Percentiles rank a stretch among this genome's conserved stretches.
Evolutionary conservation across 2,113 vertebrate species (phyloP).

Genomic region (Hemichromis elongatus): DNA sequence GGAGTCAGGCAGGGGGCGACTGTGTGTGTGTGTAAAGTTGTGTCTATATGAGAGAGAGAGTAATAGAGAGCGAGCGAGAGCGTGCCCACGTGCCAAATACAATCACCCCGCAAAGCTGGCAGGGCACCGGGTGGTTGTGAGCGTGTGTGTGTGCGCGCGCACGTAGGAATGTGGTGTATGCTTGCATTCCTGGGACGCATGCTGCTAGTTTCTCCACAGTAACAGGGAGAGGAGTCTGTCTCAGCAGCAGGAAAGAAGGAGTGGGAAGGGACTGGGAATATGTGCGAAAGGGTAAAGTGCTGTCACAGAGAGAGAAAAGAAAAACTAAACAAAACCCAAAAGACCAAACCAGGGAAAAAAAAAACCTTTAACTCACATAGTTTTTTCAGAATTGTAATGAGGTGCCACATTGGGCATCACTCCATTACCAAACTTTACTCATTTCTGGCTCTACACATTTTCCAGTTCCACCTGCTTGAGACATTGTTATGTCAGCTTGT

Average conservation of each 20-base stretch:
- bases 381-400: not conserved
- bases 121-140: slow-evolving; percentile 43
- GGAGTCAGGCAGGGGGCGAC: slow-evolving; percentile 59
- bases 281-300: not conserved
- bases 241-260: not conserved
- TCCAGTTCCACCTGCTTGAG: too few relatives aligned
- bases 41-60: not conserved
- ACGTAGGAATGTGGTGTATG: slow-evolving; percentile 42
- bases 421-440: not conserved
- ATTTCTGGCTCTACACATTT: not conserved
- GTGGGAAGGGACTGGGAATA: not conserved
- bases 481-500: not conserved
- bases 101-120: slow-evolving; percentile 68
- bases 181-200: slow-evolving; percentile 59
- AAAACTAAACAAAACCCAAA: not conserved
- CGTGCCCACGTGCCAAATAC: slow-evolving; percentile 74
- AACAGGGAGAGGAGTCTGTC: slow-evolving; percentile 26
- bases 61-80: not conserved
- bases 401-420: not conserved
- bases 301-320: not conserved
- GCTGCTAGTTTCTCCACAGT: slow-evolving; percentile 47
- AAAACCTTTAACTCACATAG: not conserved
- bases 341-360: not conserved
- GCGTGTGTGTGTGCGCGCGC: slow-evolving; percentile 12
- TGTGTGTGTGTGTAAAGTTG: not conserved